phyloP scores from a whole-genome alignment of 2,888 invertebrate genomes.

The Ornithoptera priamus region DNA sequence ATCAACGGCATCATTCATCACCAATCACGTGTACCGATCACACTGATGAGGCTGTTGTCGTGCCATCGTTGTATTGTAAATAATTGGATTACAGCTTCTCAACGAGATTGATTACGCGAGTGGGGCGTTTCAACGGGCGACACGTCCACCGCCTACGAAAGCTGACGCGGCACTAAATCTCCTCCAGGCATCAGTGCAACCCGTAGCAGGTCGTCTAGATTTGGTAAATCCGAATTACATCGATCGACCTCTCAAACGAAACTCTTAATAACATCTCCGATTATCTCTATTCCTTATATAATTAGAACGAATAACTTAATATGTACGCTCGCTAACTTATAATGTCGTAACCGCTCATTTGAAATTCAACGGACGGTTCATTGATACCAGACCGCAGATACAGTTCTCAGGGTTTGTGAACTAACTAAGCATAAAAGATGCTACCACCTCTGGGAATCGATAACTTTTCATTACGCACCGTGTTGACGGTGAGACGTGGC shows the following conservation, averaged over 20 bases:
- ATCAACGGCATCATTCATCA: conserved; percentile 48
- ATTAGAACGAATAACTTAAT: not conserved
- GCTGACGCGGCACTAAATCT: conserved; percentile 59
- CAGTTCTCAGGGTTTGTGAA: conserved; percentile 12
- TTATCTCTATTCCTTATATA: not conserved
- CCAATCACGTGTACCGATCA: conserved; percentile 55
- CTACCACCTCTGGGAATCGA: conserved; percentile 14
- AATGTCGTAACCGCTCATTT: not conserved
- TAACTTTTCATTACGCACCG: conserved; percentile 22
- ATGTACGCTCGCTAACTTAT: not conserved
- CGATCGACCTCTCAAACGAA: conserved; percentile 14
- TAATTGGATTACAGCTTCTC: conserved; percentile 67
- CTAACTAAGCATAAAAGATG: conserved; percentile 2
- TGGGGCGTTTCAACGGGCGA: conserved; percentile 34
- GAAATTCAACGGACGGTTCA: conserved; percentile 14
- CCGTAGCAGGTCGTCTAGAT: conserved; percentile 29
- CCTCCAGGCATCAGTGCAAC: conserved; percentile 24
- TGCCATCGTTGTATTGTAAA: conserved; percentile 45
- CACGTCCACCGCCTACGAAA: conserved; percentile 40
- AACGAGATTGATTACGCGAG: conserved; percentile 62
- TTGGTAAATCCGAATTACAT: conserved; percentile 27
- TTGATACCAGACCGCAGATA: conserved; percentile 5
- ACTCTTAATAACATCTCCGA: not conserved
- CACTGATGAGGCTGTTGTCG: conserved; percentile 50
- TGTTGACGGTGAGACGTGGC: conserved; percentile 4